Percentiles rank a stretch among this genome's conserved stretches.
phyloP scores from a whole-genome alignment of 2,113 vertebrate genomes.

The Camelus dromedarius region DNA sequence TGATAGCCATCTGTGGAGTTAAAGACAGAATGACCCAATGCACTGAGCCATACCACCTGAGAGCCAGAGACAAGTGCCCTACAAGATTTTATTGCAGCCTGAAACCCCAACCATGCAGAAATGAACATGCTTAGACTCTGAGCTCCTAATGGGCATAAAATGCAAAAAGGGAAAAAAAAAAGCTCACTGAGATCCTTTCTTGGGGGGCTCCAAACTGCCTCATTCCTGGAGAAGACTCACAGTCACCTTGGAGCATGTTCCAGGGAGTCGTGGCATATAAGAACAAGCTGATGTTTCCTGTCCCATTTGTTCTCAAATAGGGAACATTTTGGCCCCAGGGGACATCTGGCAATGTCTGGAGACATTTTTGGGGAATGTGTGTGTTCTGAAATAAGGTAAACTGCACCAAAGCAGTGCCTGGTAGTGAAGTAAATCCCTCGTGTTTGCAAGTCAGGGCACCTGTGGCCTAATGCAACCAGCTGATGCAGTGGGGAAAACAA shows the following conservation, averaged over 20 bases:
- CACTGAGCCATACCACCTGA: neutral
- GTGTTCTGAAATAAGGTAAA: neutral
- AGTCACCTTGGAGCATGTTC: too few relatives aligned
- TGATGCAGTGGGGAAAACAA: neutral
- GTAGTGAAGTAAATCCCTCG: neutral
- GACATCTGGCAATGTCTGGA: neutral
- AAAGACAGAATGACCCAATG: neutral
- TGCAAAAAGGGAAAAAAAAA: neutral
- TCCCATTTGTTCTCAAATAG: neutral
- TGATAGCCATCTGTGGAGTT: rapidly evolving
- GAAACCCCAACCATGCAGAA: neutral
- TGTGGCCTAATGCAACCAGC: neutral
- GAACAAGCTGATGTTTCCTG: neutral
- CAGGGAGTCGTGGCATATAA: rapidly evolving
- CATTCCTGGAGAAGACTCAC: neutral
- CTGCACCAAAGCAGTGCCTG: neutral
- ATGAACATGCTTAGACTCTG: neutral
- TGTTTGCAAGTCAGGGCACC: neutral
- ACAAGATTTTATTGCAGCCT: neutral
- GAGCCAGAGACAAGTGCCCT: neutral
- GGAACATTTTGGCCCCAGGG: too few relatives aligned
- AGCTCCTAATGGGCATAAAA: neutral
- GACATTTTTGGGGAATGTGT: rapidly evolving
- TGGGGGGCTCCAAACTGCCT: neutral
- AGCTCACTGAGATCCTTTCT: neutral